Base-by-base conservation (phyloP, 2,113 vertebrate species). In the Vidua chalybeata region DNA sequence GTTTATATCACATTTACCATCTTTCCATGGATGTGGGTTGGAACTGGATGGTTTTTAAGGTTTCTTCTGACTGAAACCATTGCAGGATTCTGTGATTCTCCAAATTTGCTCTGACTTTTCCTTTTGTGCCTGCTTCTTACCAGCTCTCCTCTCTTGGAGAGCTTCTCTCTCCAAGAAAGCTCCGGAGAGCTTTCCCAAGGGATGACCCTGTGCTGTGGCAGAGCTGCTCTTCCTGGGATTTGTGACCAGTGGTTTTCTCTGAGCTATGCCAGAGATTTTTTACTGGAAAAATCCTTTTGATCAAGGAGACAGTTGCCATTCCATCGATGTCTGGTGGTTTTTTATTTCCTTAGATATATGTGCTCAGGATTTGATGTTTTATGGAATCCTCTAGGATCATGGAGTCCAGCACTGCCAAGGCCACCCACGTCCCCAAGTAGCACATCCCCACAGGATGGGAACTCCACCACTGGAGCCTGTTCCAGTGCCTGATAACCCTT, bases 181-280 rank as follows among this genome's bases (percentile, higher is more conserved):
- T 82, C 22, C 0, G 1, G n/a, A 23, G 30, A 30, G 31, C 28
- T 67, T 75, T 79, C 20, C 37, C 24, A 13, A 33, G 27, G 55
- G 51, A 26, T 45, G 22, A 22, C 0, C 7, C 33, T 56, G 31
- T 37, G 54, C 58, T 92, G 7, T 46, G 30, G 30, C 51, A 48
- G 69, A 66, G 19, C 66, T 74, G 55, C 41, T 87, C 4, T 68
- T 83, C 11, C 6, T 2, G 5, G 24, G 24, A 8, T 58, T n/a
- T 1, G 4, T 15, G 30, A 58, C 28, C 37, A 26, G 35, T 0
- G 0, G 21, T 86, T 83, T 71, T 31, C 48, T 75, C 2, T 30
- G 24, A 87, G 45, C 31, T 72, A 7, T 19, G 7, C 28, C 2
- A 1, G 39, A 59, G 63, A 15, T 13, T 49, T 48, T 18, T 33